Base-by-base conservation (phyloP, 2,888 invertebrate genomes). In the Watsonalla cultraria region DNA sequence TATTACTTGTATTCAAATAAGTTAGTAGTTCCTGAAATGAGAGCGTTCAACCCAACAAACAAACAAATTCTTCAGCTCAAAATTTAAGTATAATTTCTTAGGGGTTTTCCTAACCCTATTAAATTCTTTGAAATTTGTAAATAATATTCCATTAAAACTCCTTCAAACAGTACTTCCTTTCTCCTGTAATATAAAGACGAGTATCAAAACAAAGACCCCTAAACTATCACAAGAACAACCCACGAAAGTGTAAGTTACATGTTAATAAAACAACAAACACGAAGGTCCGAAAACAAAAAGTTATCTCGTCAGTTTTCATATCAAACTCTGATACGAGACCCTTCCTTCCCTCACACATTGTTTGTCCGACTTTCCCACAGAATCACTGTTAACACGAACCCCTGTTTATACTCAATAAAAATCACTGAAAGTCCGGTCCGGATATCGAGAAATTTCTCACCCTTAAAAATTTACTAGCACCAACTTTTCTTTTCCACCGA, bases 331-430 rank as follows among this genome's bases (percentile, higher is more conserved):
- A 66, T 70, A 66, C 66, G 66, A 60, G 57, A 60, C 63, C 56
- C 62, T 66, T 72, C 63, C 60, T 68, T 70, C 74, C 76, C 77
- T 69, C 74, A 54, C 65, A 65, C 67, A 78, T 79, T 81, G 82
- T 84, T 79, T 84, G 84, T 76, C 76, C 80, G 75, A 80, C 74
- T 80, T 74, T 74, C 75, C 71, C 77, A 72, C 74, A 68, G 71
- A 83, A 82, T 80, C 79, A 71, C 79, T 57, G 73, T 72, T 80
- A 83, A 83, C 79, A 77, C 72, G 69, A 69, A 78, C 86, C 87
- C 87, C 78, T 82, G 81, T 86, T 82, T 78, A 78, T 78, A 76
- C 77, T 82, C 83, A 88, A 90, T 90, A 90, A 90, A 89, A 88
- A 86, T 84, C 81, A 82, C 83, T 78, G 72, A 74, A 74, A 70